Conservation (phyloP, 2,113 vertebrate species). For the Microcebus tavaratra region DNA sequence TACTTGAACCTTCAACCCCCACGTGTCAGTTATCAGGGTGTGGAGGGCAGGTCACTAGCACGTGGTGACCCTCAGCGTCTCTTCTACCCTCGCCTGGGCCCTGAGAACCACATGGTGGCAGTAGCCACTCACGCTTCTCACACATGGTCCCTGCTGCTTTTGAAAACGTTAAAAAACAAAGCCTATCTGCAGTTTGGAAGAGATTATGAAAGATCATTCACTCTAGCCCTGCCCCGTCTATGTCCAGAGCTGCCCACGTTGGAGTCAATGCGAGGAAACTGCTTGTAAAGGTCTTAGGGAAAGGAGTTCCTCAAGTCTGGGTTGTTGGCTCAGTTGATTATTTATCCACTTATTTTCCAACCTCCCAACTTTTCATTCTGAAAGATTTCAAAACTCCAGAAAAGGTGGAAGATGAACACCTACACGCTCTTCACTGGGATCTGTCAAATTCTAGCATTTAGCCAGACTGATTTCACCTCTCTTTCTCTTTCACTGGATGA, state of each 20-base stretch:
- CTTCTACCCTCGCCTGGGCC: neutral
- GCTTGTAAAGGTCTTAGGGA: neutral
- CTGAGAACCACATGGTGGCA: constrained; percentile 81
- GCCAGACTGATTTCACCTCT: neutral
- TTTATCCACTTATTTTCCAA: neutral
- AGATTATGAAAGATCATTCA: neutral
- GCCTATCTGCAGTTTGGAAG: neutral
- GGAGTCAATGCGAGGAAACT: neutral
- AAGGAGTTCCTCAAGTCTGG: neutral
- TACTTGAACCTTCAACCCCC: neutral
- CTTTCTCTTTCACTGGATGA: neutral
- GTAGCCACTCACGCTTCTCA: constrained; percentile 64
- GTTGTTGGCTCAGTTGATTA: neutral
- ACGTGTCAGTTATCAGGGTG: accelerated
- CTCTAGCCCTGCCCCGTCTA: neutral
- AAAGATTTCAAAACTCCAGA: neutral
- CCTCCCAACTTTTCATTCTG: neutral
- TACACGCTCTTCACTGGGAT: neutral
- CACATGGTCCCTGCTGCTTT: accelerated
- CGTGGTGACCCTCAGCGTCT: neutral
- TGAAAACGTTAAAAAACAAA: neutral
- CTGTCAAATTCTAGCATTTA: neutral
- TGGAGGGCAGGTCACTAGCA: neutral
- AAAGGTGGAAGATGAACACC: neutral
- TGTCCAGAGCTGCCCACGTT: neutral